Evolutionary conservation across 2,113 vertebrate species (phyloP), one percentile per base, ranked within the genome.

Genomic region (Hymenochirus boettgeri): DNA sequence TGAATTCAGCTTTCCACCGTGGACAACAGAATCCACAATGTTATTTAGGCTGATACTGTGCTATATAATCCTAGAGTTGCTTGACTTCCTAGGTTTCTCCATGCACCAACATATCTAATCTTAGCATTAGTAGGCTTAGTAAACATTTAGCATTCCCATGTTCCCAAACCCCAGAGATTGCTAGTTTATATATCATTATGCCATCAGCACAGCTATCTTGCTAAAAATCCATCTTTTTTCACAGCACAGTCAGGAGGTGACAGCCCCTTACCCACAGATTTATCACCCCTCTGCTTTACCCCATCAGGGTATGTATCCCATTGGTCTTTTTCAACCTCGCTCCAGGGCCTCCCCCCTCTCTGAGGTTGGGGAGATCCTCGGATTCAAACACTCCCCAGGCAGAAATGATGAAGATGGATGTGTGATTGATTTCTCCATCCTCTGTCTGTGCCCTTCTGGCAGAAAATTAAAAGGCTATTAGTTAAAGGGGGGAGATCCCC

Each of bases 401-500:
- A 83, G 82, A 77, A 82, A 87, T 86, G 87, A 90, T 89, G 86
- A 89, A 88, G 86, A 90, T 80, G 85, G 86, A 90, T 90, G 85
- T 79, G 76, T 86, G 87, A 89, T 90, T 89, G 88, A 89, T 89
- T 87, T 86, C 82, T 74, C 83, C 82, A 81, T 81, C 81, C 81
- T 81, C 77, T 76, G 63, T 71, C 69, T 75, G 70, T 79, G 85
- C 83, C 86, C 86, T 86, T 88, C 85, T 87, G 84, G 85, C 86
- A 88, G 88, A 89, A 90, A 90, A 88, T 90, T 90, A 90, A 90
- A 90, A 89, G 86, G 81, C 86, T 88, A 88, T 89, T 90, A 89
- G 88, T 88, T 90, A 90, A 86, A 87, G 84, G 87, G 84, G 82
- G 82, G 81, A 81, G 80, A 83, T 85, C 86, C 83, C 87, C 87